phyloP scores from a whole-genome alignment of 1,140 invertebrate species.

The Pinna nobilis region DNA sequence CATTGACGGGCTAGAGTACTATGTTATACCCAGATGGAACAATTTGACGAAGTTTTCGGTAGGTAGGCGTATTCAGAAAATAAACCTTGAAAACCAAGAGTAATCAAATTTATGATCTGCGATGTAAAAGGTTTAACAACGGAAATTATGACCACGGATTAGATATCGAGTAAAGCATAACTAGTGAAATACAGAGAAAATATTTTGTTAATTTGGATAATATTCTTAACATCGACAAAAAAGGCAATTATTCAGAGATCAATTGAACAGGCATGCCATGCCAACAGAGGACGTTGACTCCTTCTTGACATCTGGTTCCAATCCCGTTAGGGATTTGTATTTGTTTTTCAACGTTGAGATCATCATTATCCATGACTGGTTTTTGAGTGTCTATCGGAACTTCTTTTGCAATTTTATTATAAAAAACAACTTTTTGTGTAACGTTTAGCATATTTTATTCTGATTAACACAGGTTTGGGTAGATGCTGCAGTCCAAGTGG shows the following conservation, averaged over 20 bases:
- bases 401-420: too few relatives aligned
- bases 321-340: background rate
- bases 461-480: constrained; percentile 78
- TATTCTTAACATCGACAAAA: background rate
- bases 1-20: constrained; percentile 90
- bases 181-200: too few relatives aligned
- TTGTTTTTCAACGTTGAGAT: background rate
- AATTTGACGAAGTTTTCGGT: constrained; percentile 31
- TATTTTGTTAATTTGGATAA: background rate
- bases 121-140: background rate
- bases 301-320: background rate
- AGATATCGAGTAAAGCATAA: too few relatives aligned
- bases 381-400: too few relatives aligned
- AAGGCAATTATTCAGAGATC: background rate
- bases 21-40: constrained; percentile 82
- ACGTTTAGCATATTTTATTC: too few relatives aligned
- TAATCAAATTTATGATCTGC: background rate
- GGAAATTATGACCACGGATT: too few relatives aligned
- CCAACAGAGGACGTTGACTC: background rate
- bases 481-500: constrained; percentile 90
- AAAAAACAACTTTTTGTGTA: too few relatives aligned
- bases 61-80: too few relatives aligned
- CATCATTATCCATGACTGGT: background rate
- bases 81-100: too few relatives aligned
- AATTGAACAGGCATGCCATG: too few relatives aligned